Evolutionary conservation across 2,888 invertebrate genomes (phyloP).

Genomic region (Hyposoter dolosus): DNA sequence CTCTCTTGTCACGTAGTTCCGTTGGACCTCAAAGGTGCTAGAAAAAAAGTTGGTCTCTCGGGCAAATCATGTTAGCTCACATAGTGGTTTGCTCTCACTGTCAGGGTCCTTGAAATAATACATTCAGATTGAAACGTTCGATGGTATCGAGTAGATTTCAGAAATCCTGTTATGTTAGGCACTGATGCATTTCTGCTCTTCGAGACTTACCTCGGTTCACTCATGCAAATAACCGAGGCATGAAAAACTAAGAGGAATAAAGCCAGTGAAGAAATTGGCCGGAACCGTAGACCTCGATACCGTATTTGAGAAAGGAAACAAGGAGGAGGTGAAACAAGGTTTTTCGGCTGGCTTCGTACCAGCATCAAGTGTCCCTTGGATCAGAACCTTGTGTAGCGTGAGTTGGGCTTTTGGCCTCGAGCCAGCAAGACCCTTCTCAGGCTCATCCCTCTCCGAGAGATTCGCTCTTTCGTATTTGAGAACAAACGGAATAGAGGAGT

Average conservation of each 20-base stretch:
- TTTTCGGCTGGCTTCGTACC: slow-evolving; percentile 44
- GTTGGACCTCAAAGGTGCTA: not conserved
- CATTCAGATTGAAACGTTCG: slow-evolving; percentile 2
- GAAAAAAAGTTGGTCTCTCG: slow-evolving; percentile 23
- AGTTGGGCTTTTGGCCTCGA: slow-evolving; percentile 77
- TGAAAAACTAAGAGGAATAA: slow-evolving; percentile 23
- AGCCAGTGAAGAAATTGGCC: slow-evolving; percentile 43
- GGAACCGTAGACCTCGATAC: not conserved
- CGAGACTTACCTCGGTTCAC: not conserved
- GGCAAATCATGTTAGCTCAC: not conserved
- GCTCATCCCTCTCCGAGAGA: slow-evolving; percentile 78
- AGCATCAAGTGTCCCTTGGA: slow-evolving; percentile 45
- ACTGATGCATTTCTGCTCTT: not conserved
- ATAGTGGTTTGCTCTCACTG: slow-evolving; percentile 49
- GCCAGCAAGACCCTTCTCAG: slow-evolving; percentile 78
- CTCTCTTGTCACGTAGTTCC: slow-evolving; percentile 50
- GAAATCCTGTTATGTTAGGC: not conserved
- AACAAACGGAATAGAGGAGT: slow-evolving; percentile 81
- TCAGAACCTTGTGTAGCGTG: slow-evolving; percentile 31
- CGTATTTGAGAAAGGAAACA: slow-evolving; percentile 5
- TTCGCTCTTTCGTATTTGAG: slow-evolving; percentile 83
- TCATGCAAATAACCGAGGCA: slow-evolving; percentile 8
- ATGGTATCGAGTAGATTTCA: not conserved
- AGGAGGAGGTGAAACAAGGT: slow-evolving; percentile 21
- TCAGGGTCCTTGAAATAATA: slow-evolving; percentile 26